A percentile compares a stretch with the other conserved stretches of the same genome.
Conservation (phyloP, 2,797 vertebrate genomes). For the Myotis daubentonii region DNA sequence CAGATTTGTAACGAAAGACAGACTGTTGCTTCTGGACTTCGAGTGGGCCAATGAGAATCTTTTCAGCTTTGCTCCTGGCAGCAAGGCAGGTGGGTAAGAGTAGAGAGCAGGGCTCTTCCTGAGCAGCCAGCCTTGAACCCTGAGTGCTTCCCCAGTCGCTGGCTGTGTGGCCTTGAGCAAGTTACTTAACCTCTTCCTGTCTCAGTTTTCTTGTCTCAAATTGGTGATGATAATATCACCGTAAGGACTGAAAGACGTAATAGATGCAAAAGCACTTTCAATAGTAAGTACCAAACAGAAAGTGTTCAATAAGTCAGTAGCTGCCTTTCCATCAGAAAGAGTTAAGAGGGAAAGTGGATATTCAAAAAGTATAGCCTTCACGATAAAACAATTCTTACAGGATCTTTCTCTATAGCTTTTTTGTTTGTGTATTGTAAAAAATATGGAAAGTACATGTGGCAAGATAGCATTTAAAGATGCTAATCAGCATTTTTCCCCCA, state of each 20-base stretch:
- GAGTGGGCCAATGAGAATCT: not conserved
- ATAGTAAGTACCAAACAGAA: not conserved
- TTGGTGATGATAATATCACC: not conserved
- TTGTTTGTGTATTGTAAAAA: not conserved
- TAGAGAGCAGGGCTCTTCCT: not conserved
- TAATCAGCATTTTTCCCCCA: not conserved
- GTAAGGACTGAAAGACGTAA: not conserved
- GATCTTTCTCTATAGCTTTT: not conserved
- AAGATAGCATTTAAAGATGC: not conserved
- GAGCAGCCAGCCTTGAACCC: not conserved
- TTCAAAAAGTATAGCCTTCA: not conserved
- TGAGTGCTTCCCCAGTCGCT: not conserved
- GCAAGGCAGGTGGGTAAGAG: not conserved
- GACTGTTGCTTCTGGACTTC: conserved; percentile 32
- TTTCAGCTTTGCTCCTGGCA: not conserved
- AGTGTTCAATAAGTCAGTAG: not conserved
- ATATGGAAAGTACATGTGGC: not conserved
- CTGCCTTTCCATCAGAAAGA: not conserved
- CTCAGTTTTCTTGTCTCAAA: not conserved
- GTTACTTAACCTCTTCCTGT: not conserved
- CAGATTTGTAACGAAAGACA: conserved; percentile 33
- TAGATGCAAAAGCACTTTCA: not conserved
- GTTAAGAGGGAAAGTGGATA: not conserved
- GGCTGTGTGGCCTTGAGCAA: not conserved
- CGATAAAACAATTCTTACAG: too few relatives aligned